Conservation (phyloP, 1,140 invertebrate genomes). For the Drosophila seguyi region DNA sequence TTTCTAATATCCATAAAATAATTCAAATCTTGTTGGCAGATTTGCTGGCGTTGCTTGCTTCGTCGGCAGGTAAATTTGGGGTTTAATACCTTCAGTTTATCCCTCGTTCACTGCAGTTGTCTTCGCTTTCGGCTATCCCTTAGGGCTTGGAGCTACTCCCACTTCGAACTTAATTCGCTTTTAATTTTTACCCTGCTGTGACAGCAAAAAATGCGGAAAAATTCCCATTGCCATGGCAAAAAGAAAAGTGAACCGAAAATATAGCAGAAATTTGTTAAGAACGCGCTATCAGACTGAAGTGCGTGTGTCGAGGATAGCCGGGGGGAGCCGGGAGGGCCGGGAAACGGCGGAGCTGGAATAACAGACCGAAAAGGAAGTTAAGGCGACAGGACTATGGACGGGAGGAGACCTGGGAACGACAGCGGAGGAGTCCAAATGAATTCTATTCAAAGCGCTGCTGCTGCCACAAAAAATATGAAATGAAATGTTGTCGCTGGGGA, state of each 20-base stretch:
- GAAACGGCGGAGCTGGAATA: background rate
- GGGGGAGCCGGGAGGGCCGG: conserved; percentile 2
- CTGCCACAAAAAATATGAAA: conserved; percentile 67
- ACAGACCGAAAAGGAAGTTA: conserved; percentile 7
- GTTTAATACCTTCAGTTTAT: conserved; percentile 26
- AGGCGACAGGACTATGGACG: conserved; percentile 12
- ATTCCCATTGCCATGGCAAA: conserved; percentile 52
- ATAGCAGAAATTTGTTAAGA: conserved; percentile 69
- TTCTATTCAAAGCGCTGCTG: conserved; percentile 70
- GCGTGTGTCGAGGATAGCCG: conserved; percentile 38
- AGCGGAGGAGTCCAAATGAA: conserved; percentile 61
- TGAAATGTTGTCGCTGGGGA: conserved; percentile 69
- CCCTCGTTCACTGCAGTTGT: conserved; percentile 23
- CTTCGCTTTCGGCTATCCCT: background rate
- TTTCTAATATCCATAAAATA: conserved; percentile 68
- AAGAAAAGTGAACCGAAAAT: conserved; percentile 38
- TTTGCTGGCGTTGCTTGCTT: conserved; percentile 11
- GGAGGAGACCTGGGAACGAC: conserved; percentile 25
- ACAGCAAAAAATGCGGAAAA: conserved; percentile 63
- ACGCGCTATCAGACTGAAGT: conserved; percentile 58
- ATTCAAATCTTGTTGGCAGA: conserved; percentile 56
- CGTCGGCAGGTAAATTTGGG: conserved; percentile 32
- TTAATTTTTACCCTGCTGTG: conserved; percentile 68
- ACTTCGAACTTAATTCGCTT: conserved; percentile 69
- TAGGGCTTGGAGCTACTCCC: background rate